Percentiles rank a stretch among this genome's conserved stretches.
Evolutionary conservation across 2,113 vertebrate genomes (phyloP).

Genomic region (Sebastes fasciatus): DNA sequence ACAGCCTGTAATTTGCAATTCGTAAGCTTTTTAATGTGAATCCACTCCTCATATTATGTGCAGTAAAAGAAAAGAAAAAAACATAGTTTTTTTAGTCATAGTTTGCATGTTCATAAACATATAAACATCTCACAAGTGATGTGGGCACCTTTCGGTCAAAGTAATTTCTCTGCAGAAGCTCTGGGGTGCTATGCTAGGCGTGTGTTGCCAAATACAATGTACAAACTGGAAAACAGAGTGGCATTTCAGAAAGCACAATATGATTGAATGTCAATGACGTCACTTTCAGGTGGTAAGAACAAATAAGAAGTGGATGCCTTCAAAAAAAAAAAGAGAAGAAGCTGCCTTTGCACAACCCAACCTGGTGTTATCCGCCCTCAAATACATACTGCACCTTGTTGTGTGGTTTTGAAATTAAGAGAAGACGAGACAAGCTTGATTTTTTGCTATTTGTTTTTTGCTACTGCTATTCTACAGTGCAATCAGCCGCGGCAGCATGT

Average conservation of each 20-base stretch:
- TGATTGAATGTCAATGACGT: not conserved
- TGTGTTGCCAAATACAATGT: not conserved
- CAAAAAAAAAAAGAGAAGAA: not conserved
- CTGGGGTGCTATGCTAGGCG: not conserved
- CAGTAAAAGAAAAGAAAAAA: not conserved
- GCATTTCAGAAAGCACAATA: not conserved
- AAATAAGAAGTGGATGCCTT: not conserved
- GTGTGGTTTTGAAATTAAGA: not conserved
- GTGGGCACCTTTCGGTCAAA: conserved; percentile 1
- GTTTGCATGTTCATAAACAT: not conserved
- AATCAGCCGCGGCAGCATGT: not conserved
- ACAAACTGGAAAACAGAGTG: not conserved
- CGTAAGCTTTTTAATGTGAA: not conserved
- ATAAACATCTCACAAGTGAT: not conserved
- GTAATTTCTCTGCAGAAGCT: not conserved
- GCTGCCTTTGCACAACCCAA: not conserved
- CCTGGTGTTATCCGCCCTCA: not conserved
- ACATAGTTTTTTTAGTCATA: not conserved
- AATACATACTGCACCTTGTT: not conserved
- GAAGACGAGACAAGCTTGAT: not conserved
- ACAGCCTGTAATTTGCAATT: conserved; percentile 34
- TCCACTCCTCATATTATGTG: conserved; percentile 4
- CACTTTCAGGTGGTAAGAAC: not conserved
- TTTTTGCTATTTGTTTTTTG: not conserved
- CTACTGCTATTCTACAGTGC: not conserved